A percentile compares a stretch with the other conserved stretches of the same genome.
Conservation (phyloP, 2,797 vertebrate species). For the Myotis myotis region DNA sequence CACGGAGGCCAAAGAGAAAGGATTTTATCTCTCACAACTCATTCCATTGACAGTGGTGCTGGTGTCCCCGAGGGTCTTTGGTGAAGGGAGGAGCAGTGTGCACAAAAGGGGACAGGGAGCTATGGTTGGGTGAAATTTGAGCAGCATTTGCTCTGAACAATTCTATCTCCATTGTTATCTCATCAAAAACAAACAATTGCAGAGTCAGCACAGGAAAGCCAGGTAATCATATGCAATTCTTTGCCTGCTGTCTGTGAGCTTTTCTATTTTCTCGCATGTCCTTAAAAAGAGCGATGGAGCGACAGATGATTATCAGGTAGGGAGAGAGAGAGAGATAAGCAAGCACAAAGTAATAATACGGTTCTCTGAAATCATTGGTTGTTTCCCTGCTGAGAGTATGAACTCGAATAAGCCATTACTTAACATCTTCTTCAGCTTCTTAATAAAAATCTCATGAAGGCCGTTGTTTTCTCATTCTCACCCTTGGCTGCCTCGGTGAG, state of each 20-base stretch:
- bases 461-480: neutral
- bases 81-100: neutral
- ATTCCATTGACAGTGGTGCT: fast-evolving
- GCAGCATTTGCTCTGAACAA: slow-evolving; percentile 51
- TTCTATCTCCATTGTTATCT: slow-evolving; percentile 72
- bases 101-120: neutral
- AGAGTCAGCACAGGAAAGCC: slow-evolving; percentile 58
- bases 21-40: too few species aligned
- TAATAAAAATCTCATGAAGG: slow-evolving; percentile 45
- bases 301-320: slow-evolving; percentile 76
- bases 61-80: fast-evolving
- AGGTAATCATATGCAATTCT: slow-evolving; percentile 67
- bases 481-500: neutral
- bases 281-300: slow-evolving; percentile 75
- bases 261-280: slow-evolving; percentile 72
- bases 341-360: slow-evolving; percentile 74
- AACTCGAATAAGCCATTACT: slow-evolving; percentile 49
- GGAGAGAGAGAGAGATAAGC: slow-evolving; percentile 73
- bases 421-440: slow-evolving; percentile 58
- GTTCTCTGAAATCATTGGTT: slow-evolving; percentile 46
- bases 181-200: slow-evolving; percentile 73
- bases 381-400: slow-evolving; percentile 14
- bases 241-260: slow-evolving; percentile 66
- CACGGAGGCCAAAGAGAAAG: neutral
- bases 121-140: neutral